A percentile compares a stretch with the other conserved stretches of the same genome.
Conservation (phyloP, 37 sponge, comb jelly and placozoan species). For the Diacarnus erythraeanus region DNA sequence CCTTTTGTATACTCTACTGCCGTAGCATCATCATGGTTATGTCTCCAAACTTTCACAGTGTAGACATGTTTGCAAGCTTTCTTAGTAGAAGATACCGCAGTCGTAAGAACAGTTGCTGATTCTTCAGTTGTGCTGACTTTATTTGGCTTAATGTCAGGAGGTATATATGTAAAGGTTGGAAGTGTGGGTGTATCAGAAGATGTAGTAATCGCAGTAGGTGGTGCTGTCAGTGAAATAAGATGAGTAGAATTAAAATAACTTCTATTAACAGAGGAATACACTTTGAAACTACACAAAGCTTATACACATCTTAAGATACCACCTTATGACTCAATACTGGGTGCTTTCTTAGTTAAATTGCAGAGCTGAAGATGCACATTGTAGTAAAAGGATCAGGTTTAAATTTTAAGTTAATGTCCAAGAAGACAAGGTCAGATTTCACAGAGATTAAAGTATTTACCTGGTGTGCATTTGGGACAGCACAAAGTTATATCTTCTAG, state of each 20-base stretch:
- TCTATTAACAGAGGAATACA: no score
- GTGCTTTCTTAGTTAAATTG: no score
- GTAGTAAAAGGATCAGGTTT: no score
- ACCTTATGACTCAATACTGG: no score
- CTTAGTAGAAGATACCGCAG: no score
- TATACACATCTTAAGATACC: no score
- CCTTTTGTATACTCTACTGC: slow-evolving; percentile 31
- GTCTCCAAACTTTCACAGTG: slow-evolving; percentile 34
- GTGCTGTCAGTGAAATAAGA: background rate
- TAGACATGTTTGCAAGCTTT: slow-evolving; percentile 1
- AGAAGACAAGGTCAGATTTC: no score
- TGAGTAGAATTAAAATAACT: background rate
- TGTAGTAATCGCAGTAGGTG: background rate
- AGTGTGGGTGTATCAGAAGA: background rate
- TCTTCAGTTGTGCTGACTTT: background rate
- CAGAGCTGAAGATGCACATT: no score
- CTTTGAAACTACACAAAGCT: no score
- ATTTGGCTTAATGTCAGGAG: slow-evolving; percentile 22
- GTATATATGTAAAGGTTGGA: background rate
- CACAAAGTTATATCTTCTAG: slow-evolving; percentile 18
- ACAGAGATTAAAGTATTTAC: slow-evolving; percentile 4
- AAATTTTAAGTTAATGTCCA: no score
- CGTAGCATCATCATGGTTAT: slow-evolving; percentile 4
- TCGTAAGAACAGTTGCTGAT: no score
- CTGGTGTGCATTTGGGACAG: slow-evolving; percentile 46